These are phyloP conservation scores for Ophthalmolycus amberensis DNA, from an alignment of 2,113 vertebrate genomes.

Conservation along the genomic window DNA sequence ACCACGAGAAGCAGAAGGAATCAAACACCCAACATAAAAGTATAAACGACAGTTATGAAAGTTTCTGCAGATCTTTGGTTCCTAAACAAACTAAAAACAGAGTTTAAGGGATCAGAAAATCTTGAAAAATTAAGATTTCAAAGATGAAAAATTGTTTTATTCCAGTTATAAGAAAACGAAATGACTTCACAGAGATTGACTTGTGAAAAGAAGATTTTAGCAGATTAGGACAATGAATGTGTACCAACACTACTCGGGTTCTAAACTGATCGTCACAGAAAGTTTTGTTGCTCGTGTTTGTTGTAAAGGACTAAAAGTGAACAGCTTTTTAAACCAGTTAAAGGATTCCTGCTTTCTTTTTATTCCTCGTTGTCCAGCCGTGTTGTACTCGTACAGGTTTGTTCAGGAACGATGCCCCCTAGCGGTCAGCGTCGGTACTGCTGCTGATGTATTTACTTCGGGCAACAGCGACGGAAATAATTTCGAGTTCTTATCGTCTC, in stretches of 20 bases:
- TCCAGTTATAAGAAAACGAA: neutral
- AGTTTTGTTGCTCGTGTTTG: neutral
- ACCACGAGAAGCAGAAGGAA: no score
- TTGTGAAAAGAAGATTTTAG: neutral
- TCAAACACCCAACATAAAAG: no score
- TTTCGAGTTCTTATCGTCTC: neutral
- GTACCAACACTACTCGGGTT: neutral
- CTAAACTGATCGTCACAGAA: neutral
- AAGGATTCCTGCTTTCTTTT: neutral
- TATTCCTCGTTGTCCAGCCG: neutral
- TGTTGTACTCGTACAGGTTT: neutral
- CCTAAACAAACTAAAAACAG: no score
- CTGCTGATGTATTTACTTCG: neutral
- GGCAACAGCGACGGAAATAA: neutral
- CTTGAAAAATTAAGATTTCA: neutral
- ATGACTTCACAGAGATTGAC: neutral
- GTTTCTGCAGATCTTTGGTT: neutral
- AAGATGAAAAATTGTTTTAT: neutral
- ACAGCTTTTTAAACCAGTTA: neutral
- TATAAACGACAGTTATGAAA: no score
- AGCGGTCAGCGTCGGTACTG: slow-evolving; percentile 14
- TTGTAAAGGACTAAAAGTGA: neutral
- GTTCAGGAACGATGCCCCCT: slow-evolving; percentile 7
- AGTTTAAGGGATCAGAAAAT: neutral
- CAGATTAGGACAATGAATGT: neutral